Conservation (phyloP, 1,140 invertebrate genomes). For the Steinernema khuongi region DNA sequence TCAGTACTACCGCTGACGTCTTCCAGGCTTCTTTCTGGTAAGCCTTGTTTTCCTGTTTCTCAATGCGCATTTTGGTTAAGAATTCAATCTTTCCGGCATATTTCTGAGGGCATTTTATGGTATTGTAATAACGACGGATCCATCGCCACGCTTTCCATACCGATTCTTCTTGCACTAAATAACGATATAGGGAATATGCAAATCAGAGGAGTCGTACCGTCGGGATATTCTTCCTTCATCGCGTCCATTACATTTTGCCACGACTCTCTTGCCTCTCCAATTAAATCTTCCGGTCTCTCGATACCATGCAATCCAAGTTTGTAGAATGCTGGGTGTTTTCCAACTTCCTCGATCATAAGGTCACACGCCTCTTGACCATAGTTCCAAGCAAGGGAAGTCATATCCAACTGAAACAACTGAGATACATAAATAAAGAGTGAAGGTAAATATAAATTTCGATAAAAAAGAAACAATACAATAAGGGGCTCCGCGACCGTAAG, state of each 20-base stretch:
- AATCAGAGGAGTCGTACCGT: background rate
- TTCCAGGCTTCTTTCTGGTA: background rate
- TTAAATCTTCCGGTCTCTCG: background rate
- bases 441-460: too few relatives aligned
- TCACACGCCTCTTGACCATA: background rate
- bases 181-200: background rate
- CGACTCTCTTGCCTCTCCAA: background rate
- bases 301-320: background rate
- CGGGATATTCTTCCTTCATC: background rate
- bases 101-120: background rate
- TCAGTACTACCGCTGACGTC: background rate
- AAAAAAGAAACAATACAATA: too few relatives aligned
- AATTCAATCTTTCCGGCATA: background rate
- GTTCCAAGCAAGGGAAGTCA: background rate
- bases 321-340: background rate
- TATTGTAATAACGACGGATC: background rate
- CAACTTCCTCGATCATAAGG: background rate
- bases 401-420: background rate
- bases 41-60: background rate
- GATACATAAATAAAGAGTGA: too few relatives aligned
- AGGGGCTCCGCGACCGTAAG: too few relatives aligned
- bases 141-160: background rate
- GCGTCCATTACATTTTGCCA: background rate
- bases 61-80: background rate
- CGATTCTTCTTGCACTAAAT: background rate